Percentiles rank a stretch among this genome's conserved stretches.
Evolutionary conservation across 2,888 invertebrate species (phyloP).

Genomic region (Hemistola chrysoprasaria): DNA sequence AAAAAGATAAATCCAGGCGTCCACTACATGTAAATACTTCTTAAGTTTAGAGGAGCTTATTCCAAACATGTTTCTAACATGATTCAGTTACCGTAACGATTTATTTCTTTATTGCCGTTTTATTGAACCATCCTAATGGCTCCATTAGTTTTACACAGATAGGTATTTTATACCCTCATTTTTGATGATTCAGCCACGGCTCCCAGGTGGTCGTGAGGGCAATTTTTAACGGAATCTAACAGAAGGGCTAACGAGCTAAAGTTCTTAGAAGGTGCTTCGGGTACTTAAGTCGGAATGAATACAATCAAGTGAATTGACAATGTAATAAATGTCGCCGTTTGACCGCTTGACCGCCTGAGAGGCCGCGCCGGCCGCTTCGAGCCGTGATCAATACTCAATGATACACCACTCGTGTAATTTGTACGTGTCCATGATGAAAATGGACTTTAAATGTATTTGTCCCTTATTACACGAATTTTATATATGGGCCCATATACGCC

Average conservation of each 20-base stretch:
- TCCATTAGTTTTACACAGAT: slow-evolving; percentile 17
- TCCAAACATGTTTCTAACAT: no score
- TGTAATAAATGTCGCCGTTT: slow-evolving; percentile 26
- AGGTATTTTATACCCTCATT: slow-evolving; percentile 11
- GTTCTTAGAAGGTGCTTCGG: slow-evolving; percentile 28
- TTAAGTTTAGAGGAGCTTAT: no score
- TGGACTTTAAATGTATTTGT: slow-evolving; percentile 10
- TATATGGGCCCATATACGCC: background rate
- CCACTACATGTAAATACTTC: no score
- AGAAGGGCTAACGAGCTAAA: slow-evolving; percentile 26
- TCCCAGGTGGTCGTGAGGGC: slow-evolving; percentile 26
- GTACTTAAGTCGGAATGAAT: slow-evolving; percentile 12
- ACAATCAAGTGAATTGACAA: slow-evolving; percentile 28
- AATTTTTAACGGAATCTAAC: slow-evolving; percentile 27
- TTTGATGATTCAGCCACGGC: slow-evolving; percentile 20
- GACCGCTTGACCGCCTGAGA: slow-evolving; percentile 20
- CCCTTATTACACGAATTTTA: slow-evolving; percentile 2
- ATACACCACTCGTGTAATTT: slow-evolving; percentile 17
- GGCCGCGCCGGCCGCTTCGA: slow-evolving; percentile 6
- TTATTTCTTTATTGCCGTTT: slow-evolving; percentile 6
- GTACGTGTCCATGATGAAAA: slow-evolving; percentile 7
- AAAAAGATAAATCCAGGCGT: no score
- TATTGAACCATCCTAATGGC: slow-evolving; percentile 11
- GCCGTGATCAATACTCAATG: slow-evolving; percentile 20
- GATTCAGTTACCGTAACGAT: background rate